phyloP scores from a whole-genome alignment of 2,888 invertebrate genomes.

The Lasioglossum calceatum region DNA sequence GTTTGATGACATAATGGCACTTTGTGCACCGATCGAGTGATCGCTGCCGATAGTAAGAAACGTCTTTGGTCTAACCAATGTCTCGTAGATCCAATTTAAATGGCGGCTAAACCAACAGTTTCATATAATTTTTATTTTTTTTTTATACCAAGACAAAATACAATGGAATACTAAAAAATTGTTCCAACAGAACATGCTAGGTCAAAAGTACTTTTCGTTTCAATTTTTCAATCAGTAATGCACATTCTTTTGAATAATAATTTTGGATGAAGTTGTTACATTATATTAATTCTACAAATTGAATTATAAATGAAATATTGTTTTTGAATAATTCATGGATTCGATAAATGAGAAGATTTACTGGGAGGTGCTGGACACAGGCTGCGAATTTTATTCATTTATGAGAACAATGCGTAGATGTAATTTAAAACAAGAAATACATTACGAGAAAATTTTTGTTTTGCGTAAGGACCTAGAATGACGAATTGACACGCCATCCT shows the following conservation, averaged over 20 bases:
- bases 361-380: not conserved
- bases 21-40: conserved; percentile 45
- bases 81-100: not conserved
- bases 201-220: not conserved
- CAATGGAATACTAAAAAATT: not conserved
- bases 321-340: not conserved
- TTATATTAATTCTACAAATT: no score
- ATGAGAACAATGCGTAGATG: not conserved
- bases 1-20: conserved; percentile 68
- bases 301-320: no score
- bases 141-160: not conserved
- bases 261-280: no score
- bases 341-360: not conserved
- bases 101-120: not conserved
- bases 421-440: not conserved
- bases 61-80: conserved; percentile 57
- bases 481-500: no score
- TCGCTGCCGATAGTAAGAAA: conserved; percentile 48
- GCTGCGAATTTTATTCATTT: not conserved
- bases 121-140: no score
- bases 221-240: not conserved
- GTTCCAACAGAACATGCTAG: not conserved
- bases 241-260: no score
- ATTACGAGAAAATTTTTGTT: not conserved
- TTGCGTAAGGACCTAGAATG: no score